These are phyloP conservation scores for Acrobasis repandana DNA, from an alignment of 2,888 invertebrate species.

Conservation along the genomic window DNA sequence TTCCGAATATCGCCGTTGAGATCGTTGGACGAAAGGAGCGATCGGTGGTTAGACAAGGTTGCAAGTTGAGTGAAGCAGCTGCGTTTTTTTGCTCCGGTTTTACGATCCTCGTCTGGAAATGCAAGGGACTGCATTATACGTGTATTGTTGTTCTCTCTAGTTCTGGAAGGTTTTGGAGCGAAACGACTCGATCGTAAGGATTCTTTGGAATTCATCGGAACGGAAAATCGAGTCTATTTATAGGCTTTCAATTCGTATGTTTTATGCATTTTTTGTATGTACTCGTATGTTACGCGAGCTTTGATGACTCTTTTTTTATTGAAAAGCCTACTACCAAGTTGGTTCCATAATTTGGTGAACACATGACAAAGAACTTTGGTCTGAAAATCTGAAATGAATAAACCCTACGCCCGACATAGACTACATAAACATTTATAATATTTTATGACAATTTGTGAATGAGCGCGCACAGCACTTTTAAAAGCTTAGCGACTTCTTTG, in stretches of 20 bases:
- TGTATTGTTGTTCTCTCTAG: constrained; percentile 59
- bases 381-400: no score
- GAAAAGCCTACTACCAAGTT: no score
- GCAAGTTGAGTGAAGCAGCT: constrained; percentile 62
- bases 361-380: no score
- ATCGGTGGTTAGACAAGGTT: constrained; percentile 63
- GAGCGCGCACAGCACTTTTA: no score
- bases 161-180: constrained; percentile 55
- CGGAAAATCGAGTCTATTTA: constrained; percentile 1
- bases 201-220: background rate
- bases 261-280: no score
- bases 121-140: constrained; percentile 54
- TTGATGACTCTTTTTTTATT: no score
- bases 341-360: no score
- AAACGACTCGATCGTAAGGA: constrained; percentile 28
- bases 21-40: constrained; percentile 45
- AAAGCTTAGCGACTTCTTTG: no score
- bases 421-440: no score
- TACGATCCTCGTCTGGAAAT: constrained; percentile 70
- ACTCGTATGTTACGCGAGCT: no score
- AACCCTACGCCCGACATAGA: no score
- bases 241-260: background rate
- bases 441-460: no score
- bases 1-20: constrained; percentile 42
- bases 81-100: constrained; percentile 71